Evolutionary conservation across 92 coral and sea anemone genomes (phyloP).

Genomic region (Muricea muricata): DNA sequence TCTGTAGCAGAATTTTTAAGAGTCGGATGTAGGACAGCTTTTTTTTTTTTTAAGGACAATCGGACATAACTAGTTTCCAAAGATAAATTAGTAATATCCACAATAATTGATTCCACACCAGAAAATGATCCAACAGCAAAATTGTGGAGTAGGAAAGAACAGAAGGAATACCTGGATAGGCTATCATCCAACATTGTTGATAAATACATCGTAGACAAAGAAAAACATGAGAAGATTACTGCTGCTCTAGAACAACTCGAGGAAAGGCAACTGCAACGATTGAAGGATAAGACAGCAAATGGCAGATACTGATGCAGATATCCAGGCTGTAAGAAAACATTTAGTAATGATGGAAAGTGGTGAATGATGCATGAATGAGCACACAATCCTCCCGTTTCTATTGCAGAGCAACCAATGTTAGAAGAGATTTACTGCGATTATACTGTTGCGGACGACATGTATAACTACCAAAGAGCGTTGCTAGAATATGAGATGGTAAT

Average conservation of each 20-base stretch:
- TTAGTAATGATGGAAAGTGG: slow-evolving; percentile 31
- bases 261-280: slow-evolving; percentile 7
- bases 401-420: slow-evolving; percentile 19
- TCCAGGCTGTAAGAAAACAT: slow-evolving; percentile 20
- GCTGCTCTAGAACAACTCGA: slow-evolving; percentile 10
- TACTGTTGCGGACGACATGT: background rate
- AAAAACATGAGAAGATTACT: slow-evolving; percentile 32
- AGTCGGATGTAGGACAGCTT: too few species aligned
- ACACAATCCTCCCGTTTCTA: slow-evolving; percentile 24
- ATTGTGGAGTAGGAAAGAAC: slow-evolving; percentile 24
- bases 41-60: too few species aligned
- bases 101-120: slow-evolving; percentile 6
- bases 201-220: slow-evolving; percentile 38
- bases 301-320: slow-evolving; percentile 25
- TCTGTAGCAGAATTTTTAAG: too few species aligned
- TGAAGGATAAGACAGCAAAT: slow-evolving; percentile 13
- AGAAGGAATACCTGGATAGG: slow-evolving; percentile 20
- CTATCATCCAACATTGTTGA: slow-evolving; percentile 54
- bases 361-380: slow-evolving; percentile 29
- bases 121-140: slow-evolving; percentile 39
- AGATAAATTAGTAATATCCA: too few species aligned
- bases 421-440: background rate
- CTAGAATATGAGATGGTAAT: background rate
- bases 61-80: too few species aligned
- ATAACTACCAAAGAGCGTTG: slow-evolving; percentile 12